Base-by-base conservation (phyloP, 2,797 vertebrate genomes). In the Phrynocephalus guinanensis region DNA sequence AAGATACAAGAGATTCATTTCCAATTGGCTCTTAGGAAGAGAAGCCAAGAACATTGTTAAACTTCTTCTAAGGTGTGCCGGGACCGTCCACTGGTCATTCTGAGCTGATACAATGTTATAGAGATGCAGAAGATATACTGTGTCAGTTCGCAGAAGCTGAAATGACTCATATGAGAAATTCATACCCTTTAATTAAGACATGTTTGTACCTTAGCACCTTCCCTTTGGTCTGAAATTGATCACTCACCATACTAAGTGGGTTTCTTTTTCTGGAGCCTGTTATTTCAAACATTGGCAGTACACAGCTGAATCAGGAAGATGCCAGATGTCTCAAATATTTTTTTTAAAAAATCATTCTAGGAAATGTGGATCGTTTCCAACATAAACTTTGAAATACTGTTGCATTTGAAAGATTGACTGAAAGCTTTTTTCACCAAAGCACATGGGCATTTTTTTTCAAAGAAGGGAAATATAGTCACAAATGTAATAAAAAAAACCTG, bases 351-450 rank as follows among this genome's bases (percentile, higher is more conserved):
- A 95, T 91, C 63, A 2, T 85, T 91, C 56, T 79, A 89, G 91
- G 92, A 94, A 90, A 60, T 88, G 60, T 50, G 87, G 90, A 92
- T 80, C 70, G 91, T 92, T 93, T 95, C 89, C 90, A 94, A 38
- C 50, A 68, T 84, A 52, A 92, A 44, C 52, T 92, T 38, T 77
- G 85, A 88, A 80, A 89, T 73, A 86, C 33, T 67, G 76, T 88
- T 78, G 84, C 48, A 89, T 93, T 83, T 88, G 70, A 9, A 82
- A 67, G 68, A 88, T 92, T 88, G 85, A 76, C 71, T 80, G 91
- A 86, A 88, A 80, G 73, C 68, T 93, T 83, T 93, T 5, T 84
- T 92, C 22, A 63, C 79, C 88, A 82, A 94, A 90, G 0, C 0
- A 9, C 87, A 67, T 52, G 33, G 60, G 7, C 20, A 33, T 77